Base-by-base conservation (phyloP, 1,140 invertebrate species). In the Odontomachus brunneus region DNA sequence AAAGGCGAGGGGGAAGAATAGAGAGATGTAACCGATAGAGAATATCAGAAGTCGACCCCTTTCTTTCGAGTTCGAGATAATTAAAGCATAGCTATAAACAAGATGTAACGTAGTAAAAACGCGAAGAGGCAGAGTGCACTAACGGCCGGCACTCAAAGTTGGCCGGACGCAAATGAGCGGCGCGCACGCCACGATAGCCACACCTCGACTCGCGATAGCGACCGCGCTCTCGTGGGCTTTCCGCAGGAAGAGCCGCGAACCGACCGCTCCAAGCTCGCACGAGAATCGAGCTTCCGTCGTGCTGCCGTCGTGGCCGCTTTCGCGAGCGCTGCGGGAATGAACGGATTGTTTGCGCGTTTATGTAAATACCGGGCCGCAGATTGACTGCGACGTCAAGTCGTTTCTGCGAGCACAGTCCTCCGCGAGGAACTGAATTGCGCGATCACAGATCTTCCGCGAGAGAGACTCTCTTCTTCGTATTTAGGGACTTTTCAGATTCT, bases 141-240 rank as follows among this genome's bases (percentile, higher is more conserved):
- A 66, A 74, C 84, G 76, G 85, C n/a, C 84, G 60, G 55, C 65
- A 53, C 59, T 86, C 53, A 53, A 69, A 83, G 71, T 75, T 22
- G 24, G 59, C 29, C 49, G 59, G 72, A 86, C 51, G 85, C 51
- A 86, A 86, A 87, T 81, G 84, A 66, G 84, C 38, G 60, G 78
- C 74, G 84, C 80, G 84, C 85, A 82, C 62, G 84, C 78, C 72
- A 85, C 84, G 81, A 76, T 78, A 82, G 85, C 62, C 72, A 74
- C 66, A 80, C 75, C 75, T 76, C 73, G 73, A 62, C 71, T 76
- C 49, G 72, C 59, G 24, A 14, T 15, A 78, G 33, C 75, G 66
- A 53, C 49, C 66, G 49, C 66, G 51, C 69, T 59, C 69, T 60
- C 62, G 67, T 22, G 62, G 82, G n/a, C n/a, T n/a, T n/a, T 63